Evolutionary conservation across 1,140 invertebrate species (phyloP).

Genomic region (Heliothis subflexa): DNA sequence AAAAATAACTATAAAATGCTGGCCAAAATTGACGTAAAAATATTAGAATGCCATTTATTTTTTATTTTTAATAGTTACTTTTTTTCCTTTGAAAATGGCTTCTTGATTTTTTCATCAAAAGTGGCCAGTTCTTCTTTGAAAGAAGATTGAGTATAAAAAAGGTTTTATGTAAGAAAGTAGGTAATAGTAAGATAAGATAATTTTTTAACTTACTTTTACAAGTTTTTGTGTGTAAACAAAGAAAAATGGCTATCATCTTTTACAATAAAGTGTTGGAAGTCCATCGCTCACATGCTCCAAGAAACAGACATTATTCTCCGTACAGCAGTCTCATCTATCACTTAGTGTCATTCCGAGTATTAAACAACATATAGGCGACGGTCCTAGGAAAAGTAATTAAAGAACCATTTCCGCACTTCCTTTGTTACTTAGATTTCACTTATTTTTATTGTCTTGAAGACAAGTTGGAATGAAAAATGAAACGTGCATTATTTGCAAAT

Average conservation of each 20-base stretch:
- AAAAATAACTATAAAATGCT: not conserved
- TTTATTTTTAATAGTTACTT: not conserved
- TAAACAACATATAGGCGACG: not conserved
- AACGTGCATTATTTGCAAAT: not conserved
- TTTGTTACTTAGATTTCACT: slow-evolving; percentile 8
- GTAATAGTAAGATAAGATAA: no score
- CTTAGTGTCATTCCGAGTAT: slow-evolving; percentile 13
- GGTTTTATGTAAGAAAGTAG: no score
- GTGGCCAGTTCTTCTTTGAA: not conserved
- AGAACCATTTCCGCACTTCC: slow-evolving; percentile 29
- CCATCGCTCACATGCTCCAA: not conserved
- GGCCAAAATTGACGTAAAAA: not conserved
- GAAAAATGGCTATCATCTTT: slow-evolving; percentile 6
- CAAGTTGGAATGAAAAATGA: not conserved
- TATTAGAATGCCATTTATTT: not conserved
- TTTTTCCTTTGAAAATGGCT: not conserved
- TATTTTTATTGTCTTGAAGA: not conserved
- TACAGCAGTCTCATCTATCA: slow-evolving; percentile 23
- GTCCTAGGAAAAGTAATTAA: slow-evolving; percentile 20
- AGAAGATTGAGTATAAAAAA: no score
- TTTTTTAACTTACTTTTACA: no score
- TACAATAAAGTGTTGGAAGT: not conserved
- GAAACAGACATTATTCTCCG: not conserved
- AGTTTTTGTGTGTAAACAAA: not conserved
- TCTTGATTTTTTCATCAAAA: not conserved